Base-by-base conservation (phyloP, 2,888 invertebrate species). In the Oasisia sp. region DNA sequence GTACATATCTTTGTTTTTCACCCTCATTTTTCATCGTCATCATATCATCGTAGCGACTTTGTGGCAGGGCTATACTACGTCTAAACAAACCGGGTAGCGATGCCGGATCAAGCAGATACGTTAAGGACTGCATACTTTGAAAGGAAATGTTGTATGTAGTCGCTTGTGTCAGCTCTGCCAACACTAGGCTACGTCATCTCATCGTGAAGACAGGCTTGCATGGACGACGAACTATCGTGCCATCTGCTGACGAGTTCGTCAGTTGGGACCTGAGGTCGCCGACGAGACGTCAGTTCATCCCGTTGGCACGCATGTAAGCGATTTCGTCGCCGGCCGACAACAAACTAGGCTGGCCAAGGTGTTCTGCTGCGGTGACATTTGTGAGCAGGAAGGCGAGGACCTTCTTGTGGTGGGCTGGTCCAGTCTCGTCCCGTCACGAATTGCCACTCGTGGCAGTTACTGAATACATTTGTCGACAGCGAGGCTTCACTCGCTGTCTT, bases 1-100 rank as follows among this genome's bases (percentile, higher is more conserved):
- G 74, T 74, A 74, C 74, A 74, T 74, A 74, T 74, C 74, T 74
- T 74, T 74, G 74, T 27, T 74, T 74, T 74, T 74, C 74, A 74
- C 74, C 27, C 27, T 74, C 74, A 74, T 74, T 74, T 74, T 27
- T 74, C 74, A 74, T 74, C 27, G n/a, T 74, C 74, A n/a, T 74
- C 74, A 74, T 74, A 74, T 74, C 74, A 74, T 74, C n/a, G 74
- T 74, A 74, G 27, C 27, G 14, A n/a, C n/a, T 74, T 27, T 19
- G 7, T 19, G 74, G n/a, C 27, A 74, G 74, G 27, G 74, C 74
- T 74, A 27, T 27, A 19, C 27, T 7, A 19, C 74, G 14, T 27
- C 74, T 74, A 74, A 74, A 74, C 74, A 74, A 27, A 74, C 74
- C 74, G 7, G 74, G 74, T 27, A 74, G 27, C 74, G 27, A 74